Evolutionary conservation across 1,140 invertebrate genomes (phyloP).

Genomic region (Plectrocnemia conspersa): DNA sequence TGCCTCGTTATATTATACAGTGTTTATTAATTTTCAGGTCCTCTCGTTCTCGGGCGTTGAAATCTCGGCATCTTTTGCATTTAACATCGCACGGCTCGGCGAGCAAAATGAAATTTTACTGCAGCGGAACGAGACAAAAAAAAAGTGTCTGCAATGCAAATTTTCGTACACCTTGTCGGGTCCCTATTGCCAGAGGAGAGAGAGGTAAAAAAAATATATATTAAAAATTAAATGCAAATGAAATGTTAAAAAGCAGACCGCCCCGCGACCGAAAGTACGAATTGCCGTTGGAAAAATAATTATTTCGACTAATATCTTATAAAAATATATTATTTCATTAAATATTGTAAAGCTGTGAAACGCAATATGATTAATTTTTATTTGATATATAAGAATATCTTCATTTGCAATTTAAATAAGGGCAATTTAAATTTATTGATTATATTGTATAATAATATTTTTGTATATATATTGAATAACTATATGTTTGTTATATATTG

Average conservation of each 20-base stretch:
- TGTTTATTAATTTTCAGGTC: too few relatives aligned
- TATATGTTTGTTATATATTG: too few relatives aligned
- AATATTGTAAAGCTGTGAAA: neutral
- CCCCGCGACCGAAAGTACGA: neutral
- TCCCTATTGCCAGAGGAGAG: constrained; percentile 4
- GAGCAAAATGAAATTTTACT: too few relatives aligned
- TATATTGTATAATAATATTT: too few relatives aligned
- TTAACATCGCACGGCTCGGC: too few relatives aligned
- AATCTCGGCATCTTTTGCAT: neutral
- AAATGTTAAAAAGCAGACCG: constrained; percentile 19
- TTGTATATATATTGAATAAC: too few relatives aligned
- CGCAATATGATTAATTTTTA: neutral
- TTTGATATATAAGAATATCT: too few relatives aligned
- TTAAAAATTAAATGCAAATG: constrained; percentile 32
- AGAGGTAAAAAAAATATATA: constrained; percentile 12
- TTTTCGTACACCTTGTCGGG: neutral
- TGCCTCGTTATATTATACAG: too few relatives aligned
- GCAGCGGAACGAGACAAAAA: constrained; percentile 1
- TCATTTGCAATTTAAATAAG: too few relatives aligned
- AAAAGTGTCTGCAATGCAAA: constrained; percentile 4
- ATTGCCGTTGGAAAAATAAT: neutral
- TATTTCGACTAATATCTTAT: constrained; percentile 4
- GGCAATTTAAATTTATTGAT: too few relatives aligned
- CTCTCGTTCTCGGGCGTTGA: too few relatives aligned
- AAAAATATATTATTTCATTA: constrained; percentile 3